Base-by-base conservation (phyloP, 2,797 vertebrate genomes). In the Thunnus albacares region DNA sequence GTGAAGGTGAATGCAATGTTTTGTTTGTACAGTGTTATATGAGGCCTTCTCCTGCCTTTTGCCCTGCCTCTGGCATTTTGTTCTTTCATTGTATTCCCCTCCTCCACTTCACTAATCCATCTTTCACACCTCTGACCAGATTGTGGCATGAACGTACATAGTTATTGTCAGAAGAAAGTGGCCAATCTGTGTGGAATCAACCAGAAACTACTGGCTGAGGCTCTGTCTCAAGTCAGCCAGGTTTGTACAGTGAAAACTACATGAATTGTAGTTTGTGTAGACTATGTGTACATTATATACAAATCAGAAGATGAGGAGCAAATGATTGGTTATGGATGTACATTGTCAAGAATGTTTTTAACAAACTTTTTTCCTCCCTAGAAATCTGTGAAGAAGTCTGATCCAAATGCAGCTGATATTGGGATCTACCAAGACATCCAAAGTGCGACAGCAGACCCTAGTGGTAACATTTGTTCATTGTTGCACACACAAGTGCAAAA, bases 141-240 rank as follows among this genome's bases (percentile, higher is more conserved):
- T 3, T 99, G 98, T 79, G 90, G 72, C 77, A 99, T 99, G 98
- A 99, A 99, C 0, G 96, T 97, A 24, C 98, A 99, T 63, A 97
- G 96, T 79, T 95, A 97, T 90, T 99, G 98, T 91, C 96, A 97
- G 92, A 93, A 57, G 9, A 99, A 99, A 94, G 98, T 99, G 85
- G 98, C 97, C 84, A 99, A 99, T 92, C 93, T 99, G 57, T 99
- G 98, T 63, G 98, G 98, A 80, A 98, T 99, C 94, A 99, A 99
- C 93, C 98, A 99, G 95, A 99, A 99, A 92, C 93, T 99, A 55
- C 92, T 99, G 91, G 96, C 98, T 2, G 98, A 99, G 91, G 97
- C 97, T 52, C 94, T 99, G 87, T 97, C 88, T 88, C 97, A 98
- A 96, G 96, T 99, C 85, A 94, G 93, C 89, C 93, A 96, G 96